phyloP scores from a whole-genome alignment of 2,797 vertebrate species.

The Falco novaeseelandiae region DNA sequence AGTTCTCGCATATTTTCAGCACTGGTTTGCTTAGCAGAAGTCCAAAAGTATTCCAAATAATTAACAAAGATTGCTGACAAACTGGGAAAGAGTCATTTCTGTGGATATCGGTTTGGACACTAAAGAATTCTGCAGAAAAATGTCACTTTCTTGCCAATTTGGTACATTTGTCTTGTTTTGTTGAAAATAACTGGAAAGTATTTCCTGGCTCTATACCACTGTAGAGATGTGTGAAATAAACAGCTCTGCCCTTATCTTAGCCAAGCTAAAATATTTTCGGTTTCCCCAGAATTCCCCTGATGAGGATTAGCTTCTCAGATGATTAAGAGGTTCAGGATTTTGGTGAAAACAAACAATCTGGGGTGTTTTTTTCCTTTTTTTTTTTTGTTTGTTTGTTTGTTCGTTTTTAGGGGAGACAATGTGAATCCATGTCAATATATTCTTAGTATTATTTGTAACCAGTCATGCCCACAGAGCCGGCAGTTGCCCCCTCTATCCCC shows the following conservation, averaged over 20 bases:
- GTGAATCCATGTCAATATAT: not conserved
- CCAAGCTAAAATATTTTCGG: conserved; percentile 55
- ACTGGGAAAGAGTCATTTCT: not conserved
- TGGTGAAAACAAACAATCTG: not conserved
- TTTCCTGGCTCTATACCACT: conserved; percentile 49
- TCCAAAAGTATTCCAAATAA: not conserved
- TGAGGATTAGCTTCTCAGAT: not conserved
- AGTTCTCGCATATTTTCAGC: not conserved
- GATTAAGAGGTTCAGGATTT: conserved; percentile 27
- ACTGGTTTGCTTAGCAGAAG: not conserved
- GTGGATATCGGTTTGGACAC: not conserved
- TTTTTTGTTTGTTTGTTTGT: too few relatives aligned
- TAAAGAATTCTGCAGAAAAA: conserved; percentile 48
- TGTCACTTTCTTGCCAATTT: conserved; percentile 37
- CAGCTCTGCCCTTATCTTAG: conserved; percentile 49
- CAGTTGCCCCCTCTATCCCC: not conserved
- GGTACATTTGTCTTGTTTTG: conserved; percentile 47
- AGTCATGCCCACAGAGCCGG: not conserved
- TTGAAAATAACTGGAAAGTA: conserved; percentile 48
- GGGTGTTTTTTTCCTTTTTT: not conserved
- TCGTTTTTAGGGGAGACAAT: not conserved
- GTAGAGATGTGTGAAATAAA: conserved; percentile 60
- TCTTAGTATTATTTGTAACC: not conserved
- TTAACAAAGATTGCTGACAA: not conserved
- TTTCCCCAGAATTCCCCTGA: conserved; percentile 34